phyloP scores from a whole-genome alignment of 92 coral and sea anemone genomes.

The Bergia puertoricense region DNA sequence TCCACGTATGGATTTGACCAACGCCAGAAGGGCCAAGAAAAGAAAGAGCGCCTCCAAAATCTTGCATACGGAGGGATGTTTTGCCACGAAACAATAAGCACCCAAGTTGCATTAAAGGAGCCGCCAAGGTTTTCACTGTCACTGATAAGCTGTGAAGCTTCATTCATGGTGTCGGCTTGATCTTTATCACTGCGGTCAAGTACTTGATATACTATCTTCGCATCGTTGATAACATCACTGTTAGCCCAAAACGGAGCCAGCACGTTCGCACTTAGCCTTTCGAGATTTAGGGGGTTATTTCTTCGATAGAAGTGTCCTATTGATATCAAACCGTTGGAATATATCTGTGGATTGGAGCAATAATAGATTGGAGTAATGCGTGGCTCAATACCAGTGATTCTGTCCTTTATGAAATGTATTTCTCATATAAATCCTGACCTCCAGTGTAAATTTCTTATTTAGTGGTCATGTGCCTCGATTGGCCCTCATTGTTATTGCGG shows the following conservation, averaged over 20 bases:
- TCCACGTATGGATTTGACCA: background rate
- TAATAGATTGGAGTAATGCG: background rate
- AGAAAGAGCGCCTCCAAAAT: no score
- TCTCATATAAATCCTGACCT: no score
- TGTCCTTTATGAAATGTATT: no score
- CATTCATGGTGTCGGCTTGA: background rate
- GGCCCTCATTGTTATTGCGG: no score
- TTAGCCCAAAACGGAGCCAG: slow-evolving; percentile 36
- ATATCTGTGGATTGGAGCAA: background rate
- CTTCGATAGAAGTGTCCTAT: background rate
- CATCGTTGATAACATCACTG: background rate
- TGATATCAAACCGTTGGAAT: slow-evolving; percentile 10
- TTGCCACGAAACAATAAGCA: slow-evolving; percentile 23
- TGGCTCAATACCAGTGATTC: background rate
- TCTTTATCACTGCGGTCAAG: background rate
- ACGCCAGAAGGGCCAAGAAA: background rate
- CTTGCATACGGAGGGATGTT: background rate
- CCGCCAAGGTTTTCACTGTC: slow-evolving; percentile 11
- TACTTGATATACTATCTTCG: slow-evolving; percentile 1
- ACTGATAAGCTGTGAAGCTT: background rate
- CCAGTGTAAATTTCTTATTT: no score
- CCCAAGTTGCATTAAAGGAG: slow-evolving; percentile 29
- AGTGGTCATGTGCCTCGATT: no score
- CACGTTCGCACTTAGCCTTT: background rate
- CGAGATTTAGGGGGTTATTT: background rate